These are phyloP conservation scores for Hycleus phaleratus DNA, from an alignment of 1,140 invertebrate species.

Conservation along the genomic window DNA sequence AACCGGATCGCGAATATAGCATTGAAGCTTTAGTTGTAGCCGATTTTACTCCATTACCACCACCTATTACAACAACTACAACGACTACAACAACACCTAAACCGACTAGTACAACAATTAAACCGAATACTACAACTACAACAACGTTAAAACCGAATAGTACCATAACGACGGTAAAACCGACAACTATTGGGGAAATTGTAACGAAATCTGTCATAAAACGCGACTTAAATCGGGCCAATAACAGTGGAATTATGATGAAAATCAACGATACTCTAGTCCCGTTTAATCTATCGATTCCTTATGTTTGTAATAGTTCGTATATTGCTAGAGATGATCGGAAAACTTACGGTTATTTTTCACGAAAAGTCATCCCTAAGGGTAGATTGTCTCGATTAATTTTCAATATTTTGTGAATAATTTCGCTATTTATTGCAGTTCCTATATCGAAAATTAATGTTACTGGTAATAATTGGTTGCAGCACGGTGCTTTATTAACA, in stretches of 20 bases:
- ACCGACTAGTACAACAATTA: slow-evolving; percentile 33
- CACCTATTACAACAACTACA: slow-evolving; percentile 51
- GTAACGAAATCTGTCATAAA: slow-evolving; percentile 13
- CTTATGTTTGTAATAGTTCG: slow-evolving; percentile 53
- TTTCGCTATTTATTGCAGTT: slow-evolving; percentile 45
- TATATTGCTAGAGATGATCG: slow-evolving; percentile 54
- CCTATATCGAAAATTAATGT: slow-evolving; percentile 58
- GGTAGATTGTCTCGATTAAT: slow-evolving; percentile 40
- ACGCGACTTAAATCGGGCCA: slow-evolving; percentile 1
- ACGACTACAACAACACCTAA: slow-evolving; percentile 47
- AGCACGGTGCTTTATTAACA: slow-evolving; percentile 66
- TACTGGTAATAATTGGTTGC: slow-evolving; percentile 68
- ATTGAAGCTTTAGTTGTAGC: slow-evolving; percentile 63
- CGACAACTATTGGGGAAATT: slow-evolving; percentile 12
- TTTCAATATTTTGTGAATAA: background rate
- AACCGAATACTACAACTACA: slow-evolving; percentile 24
- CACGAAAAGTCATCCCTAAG: slow-evolving; percentile 49
- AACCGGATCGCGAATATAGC: slow-evolving; percentile 50
- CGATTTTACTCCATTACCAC: slow-evolving; percentile 54
- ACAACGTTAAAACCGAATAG: slow-evolving; percentile 22
- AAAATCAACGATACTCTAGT: slow-evolving; percentile 21
- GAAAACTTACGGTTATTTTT: slow-evolving; percentile 64
- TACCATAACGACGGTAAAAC: slow-evolving; percentile 23
- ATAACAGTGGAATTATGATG: background rate
- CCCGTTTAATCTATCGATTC: slow-evolving; percentile 33